Conservation (phyloP, 2,888 invertebrate genomes). For the Galerucella nymphaeae region DNA sequence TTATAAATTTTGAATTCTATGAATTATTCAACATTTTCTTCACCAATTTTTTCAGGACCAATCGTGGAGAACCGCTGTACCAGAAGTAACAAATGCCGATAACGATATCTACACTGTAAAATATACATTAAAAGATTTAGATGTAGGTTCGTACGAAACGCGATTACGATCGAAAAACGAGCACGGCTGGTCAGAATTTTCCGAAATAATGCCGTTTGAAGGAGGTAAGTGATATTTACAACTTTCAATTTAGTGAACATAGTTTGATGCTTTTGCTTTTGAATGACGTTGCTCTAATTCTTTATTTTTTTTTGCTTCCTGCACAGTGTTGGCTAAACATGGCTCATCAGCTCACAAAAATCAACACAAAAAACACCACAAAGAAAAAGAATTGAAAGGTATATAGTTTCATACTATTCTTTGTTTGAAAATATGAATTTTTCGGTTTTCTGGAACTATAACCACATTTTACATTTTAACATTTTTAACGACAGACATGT, state of each 20-base stretch:
- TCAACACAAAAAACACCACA: constrained; percentile 57
- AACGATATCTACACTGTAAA: constrained; percentile 61
- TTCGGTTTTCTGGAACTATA: not conserved
- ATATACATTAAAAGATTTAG: constrained; percentile 61
- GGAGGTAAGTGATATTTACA: constrained; percentile 57
- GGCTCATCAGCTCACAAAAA: constrained; percentile 54
- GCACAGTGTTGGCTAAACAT: constrained; percentile 55
- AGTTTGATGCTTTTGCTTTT: constrained; percentile 32
- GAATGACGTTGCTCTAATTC: constrained; percentile 41
- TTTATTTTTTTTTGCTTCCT: constrained; percentile 46
- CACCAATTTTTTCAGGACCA: constrained; percentile 52
- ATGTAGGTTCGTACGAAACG: constrained; percentile 64
- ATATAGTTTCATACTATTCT: constrained; percentile 41
- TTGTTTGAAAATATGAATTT: constrained; percentile 10
- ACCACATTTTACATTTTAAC: not conserved
- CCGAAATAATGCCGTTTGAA: constrained; percentile 60
- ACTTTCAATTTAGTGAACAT: not conserved
- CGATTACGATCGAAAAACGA: constrained; percentile 62
- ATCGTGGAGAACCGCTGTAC: constrained; percentile 58
- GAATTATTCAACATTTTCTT: not conserved
- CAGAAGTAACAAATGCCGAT: constrained; percentile 54
- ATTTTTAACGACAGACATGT: too few species aligned
- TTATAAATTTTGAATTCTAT: too few species aligned
- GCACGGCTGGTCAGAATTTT: constrained; percentile 66
- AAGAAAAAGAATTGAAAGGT: constrained; percentile 53